Conservation (phyloP, 2,113 vertebrate species). For the Apistogramma diplotaenia region DNA sequence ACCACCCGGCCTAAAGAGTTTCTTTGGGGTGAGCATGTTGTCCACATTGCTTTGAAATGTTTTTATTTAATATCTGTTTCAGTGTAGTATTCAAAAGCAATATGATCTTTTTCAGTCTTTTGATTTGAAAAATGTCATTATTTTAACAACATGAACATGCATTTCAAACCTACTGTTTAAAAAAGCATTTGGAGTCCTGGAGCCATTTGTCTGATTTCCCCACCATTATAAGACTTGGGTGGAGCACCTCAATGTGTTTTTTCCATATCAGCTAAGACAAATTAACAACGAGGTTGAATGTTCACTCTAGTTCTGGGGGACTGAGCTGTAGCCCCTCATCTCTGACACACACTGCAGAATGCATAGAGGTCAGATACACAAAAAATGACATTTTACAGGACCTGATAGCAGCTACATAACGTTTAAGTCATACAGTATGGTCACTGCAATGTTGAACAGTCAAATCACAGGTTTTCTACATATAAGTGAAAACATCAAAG, state of each 20-base stretch:
- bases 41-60: background rate
- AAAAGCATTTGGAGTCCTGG: background rate
- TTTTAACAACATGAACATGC: background rate
- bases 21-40: conserved; percentile 56
- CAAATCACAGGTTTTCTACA: background rate
- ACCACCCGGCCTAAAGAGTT: conserved; percentile 49
- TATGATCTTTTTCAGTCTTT: background rate
- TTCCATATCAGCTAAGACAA: background rate
- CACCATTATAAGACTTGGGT: background rate
- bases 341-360: background rate
- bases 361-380: background rate
- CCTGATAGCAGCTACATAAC: background rate
- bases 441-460: background rate
- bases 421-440: background rate
- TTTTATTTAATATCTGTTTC: background rate
- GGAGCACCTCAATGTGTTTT: background rate
- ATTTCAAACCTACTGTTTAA: background rate
- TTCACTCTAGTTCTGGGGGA: background rate
- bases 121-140: background rate
- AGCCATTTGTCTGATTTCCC: background rate
- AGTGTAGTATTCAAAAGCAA: background rate
- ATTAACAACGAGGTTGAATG: background rate
- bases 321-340: background rate
- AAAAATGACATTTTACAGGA: background rate
- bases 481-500: background rate